A percentile compares a stretch with the other conserved stretches of the same genome.
Conservation (phyloP, 1,140 invertebrate species). For the Pomacea maculata region DNA sequence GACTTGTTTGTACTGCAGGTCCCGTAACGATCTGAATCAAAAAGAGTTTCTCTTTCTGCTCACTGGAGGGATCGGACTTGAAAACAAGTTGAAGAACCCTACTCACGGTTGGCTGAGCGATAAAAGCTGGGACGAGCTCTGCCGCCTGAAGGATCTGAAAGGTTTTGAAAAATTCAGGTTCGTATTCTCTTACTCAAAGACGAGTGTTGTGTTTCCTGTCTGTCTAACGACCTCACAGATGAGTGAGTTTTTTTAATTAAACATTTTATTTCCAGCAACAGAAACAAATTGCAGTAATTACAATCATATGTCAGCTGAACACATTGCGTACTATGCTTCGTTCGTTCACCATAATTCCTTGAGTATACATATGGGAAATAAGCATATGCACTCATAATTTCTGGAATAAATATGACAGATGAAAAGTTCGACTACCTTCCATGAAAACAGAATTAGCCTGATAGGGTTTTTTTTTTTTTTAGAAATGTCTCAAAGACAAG, state of each 20-base stretch:
- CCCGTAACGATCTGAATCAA: slow-evolving; percentile 58
- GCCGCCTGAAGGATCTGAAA: slow-evolving; percentile 60
- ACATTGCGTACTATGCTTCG: too few species aligned
- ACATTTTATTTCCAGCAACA: too few species aligned
- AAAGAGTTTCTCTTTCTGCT: slow-evolving; percentile 66
- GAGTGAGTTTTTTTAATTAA: background rate
- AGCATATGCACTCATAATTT: too few species aligned
- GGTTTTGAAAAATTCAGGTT: slow-evolving; percentile 61
- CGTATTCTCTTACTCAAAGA: background rate
- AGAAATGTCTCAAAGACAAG: too few species aligned
- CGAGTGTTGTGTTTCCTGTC: background rate
- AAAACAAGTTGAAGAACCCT: slow-evolving; percentile 65
- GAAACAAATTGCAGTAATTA: too few species aligned
- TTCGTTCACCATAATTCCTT: too few species aligned
- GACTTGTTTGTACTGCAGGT: slow-evolving; percentile 38
- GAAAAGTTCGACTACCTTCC: too few species aligned
- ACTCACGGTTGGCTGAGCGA: slow-evolving; percentile 63
- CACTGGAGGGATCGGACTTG: slow-evolving; percentile 65
- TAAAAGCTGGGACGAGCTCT: slow-evolving; percentile 67
- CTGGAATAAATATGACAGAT: too few species aligned
- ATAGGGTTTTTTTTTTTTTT: too few species aligned
- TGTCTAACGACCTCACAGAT: background rate
- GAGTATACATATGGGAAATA: too few species aligned
- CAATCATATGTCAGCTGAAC: too few species aligned
- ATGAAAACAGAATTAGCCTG: too few species aligned